Conservation (phyloP, 2,888 invertebrate species). For the Masnerella sp. region DNA sequence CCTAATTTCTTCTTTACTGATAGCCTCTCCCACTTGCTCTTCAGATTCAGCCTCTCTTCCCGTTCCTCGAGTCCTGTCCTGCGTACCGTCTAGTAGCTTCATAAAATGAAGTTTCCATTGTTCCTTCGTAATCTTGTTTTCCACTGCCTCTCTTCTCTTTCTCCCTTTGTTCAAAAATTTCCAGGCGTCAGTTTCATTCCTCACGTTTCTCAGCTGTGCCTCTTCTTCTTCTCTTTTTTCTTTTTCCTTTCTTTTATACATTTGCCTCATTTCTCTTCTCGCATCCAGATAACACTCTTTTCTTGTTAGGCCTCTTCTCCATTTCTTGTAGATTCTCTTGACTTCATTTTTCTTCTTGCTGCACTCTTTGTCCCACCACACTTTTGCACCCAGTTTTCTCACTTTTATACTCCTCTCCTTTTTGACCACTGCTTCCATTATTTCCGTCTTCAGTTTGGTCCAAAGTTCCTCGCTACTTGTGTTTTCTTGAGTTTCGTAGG, state of each 20-base stretch:
- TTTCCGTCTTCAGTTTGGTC: background rate
- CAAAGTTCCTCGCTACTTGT: background rate
- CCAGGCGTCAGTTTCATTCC: constrained; percentile 7
- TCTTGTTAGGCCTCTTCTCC: background rate
- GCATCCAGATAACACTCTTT: background rate
- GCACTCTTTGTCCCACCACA: constrained; percentile 4
- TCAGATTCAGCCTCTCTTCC: background rate
- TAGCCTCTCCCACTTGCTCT: background rate
- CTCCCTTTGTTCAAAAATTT: constrained; percentile 20
- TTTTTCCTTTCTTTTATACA: no score
- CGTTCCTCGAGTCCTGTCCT: background rate
- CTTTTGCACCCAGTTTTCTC: background rate
- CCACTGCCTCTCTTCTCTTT: constrained; percentile 15
- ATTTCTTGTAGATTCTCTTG: background rate
- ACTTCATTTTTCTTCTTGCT: constrained; percentile 1
- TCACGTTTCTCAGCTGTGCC: constrained; percentile 8
- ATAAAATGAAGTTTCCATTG: constrained; percentile 44
- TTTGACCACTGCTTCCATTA: constrained; percentile 3
- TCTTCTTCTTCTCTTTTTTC: no score
- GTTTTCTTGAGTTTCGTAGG: background rate
- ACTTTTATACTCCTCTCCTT: background rate
- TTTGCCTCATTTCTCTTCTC: constrained; percentile 6
- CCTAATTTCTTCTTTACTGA: constrained; percentile 8
- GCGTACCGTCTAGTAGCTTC: constrained; percentile 13
- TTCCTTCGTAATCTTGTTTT: constrained; percentile 29